These are phyloP conservation scores for Lysandra coridon DNA, from an alignment of 2,888 invertebrate genomes.

Conservation along the genomic window DNA sequence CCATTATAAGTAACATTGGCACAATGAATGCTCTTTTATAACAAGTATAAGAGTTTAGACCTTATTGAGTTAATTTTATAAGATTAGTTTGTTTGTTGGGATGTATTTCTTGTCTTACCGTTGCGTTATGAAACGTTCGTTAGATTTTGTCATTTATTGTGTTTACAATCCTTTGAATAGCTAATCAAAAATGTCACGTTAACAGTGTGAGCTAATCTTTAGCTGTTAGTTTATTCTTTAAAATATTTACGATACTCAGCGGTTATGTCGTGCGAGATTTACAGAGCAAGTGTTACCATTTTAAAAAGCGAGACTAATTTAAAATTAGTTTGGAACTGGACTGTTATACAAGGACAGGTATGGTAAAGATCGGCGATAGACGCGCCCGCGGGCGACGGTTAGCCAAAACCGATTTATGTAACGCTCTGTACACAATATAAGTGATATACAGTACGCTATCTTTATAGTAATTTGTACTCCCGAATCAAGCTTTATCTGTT, in stretches of 20 bases:
- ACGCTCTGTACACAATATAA: slow-evolving; percentile 4
- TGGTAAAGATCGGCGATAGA: slow-evolving; percentile 37
- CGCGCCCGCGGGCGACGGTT: slow-evolving; percentile 46
- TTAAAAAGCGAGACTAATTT: slow-evolving; percentile 11
- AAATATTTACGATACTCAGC: neutral
- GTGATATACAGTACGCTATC: neutral
- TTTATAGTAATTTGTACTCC: neutral
- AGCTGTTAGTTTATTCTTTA: neutral
- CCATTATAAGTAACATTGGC: no score
- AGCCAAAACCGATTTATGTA: slow-evolving; percentile 44
- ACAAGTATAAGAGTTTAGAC: no score
- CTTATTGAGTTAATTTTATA: no score
- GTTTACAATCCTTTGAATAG: no score
- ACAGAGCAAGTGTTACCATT: neutral
- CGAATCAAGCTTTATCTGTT: neutral
- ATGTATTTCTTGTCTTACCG: no score
- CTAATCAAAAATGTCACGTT: no score
- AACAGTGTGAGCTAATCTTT: neutral
- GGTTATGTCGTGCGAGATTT: neutral
- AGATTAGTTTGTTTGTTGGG: no score
- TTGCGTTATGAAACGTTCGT: no score
- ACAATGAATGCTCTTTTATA: no score
- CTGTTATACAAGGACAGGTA: slow-evolving; percentile 35
- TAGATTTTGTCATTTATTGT: no score
- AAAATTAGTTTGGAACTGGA: slow-evolving; percentile 7